These are phyloP conservation scores for Anguilla japonica DNA, from an alignment of 2,113 vertebrate species.

Conservation along the genomic window DNA sequence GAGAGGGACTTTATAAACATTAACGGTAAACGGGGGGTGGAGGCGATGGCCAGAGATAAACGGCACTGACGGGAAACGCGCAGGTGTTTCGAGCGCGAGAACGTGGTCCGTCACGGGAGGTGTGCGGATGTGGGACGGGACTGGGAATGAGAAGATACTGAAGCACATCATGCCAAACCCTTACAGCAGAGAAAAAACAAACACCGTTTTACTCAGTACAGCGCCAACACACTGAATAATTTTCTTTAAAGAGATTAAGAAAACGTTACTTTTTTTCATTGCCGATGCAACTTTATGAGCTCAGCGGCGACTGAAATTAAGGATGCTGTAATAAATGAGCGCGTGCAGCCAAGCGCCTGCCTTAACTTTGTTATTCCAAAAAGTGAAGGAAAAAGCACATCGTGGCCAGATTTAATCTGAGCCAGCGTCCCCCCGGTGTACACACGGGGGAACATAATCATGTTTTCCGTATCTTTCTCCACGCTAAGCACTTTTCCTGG, in stretches of 20 bases:
- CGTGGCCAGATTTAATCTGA: not conserved
- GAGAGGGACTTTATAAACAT: conserved; percentile 58
- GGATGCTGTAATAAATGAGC: not conserved
- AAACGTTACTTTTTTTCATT: not conserved
- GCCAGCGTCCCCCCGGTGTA: not conserved
- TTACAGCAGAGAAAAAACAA: not conserved
- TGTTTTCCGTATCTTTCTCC: not conserved
- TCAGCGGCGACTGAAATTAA: not conserved
- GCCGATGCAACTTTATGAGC: not conserved
- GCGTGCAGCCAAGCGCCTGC: not conserved
- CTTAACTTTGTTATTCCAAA: not conserved
- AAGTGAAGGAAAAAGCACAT: not conserved
- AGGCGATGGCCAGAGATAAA: conserved; percentile 58
- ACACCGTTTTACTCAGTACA: not conserved
- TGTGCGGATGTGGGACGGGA: not conserved
- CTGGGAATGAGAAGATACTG: not conserved
- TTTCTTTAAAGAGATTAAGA: not conserved
- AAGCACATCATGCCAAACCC: not conserved
- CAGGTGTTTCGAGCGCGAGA: not conserved
- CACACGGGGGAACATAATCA: not conserved
- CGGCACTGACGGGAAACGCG: conserved; percentile 23
- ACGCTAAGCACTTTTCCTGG: not conserved
- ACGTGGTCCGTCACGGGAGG: not conserved
- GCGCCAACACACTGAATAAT: not conserved
- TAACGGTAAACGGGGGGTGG: conserved; percentile 57